Evolutionary conservation across 1,140 invertebrate genomes (phyloP), one percentile per base, ranked within the genome.

Genomic region (Bilobella aurantiaca): DNA sequence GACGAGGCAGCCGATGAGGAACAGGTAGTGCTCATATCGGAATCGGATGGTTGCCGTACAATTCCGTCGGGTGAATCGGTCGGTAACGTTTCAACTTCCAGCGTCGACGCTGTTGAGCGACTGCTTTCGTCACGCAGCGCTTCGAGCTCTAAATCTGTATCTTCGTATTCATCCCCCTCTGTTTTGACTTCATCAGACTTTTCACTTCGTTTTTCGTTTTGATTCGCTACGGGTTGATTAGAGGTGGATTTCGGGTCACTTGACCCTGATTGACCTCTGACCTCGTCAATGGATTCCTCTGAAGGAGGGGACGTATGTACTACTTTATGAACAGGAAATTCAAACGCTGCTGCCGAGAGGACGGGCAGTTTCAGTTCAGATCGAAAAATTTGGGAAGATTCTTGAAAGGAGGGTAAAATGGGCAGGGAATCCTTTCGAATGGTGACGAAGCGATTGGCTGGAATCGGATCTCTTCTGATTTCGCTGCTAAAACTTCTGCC

Each of bases 281-380:
- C 34, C 18, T 42, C n/a, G n/a, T 42, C 34, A 18, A 12, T 18
- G 25, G 49, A 5, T 56, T 56, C 49, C 12, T 8, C 49, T 56
- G 8, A 25, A 56, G 49, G 25, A 14, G 49, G 49, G 14, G 14
- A 14, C 21, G 49, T 14, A 56, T 56, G 49, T 5, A 56, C 21
- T n/a, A 25, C 49, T 29, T 31, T 27, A 58, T 58, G 57, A 25
- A 58, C 57, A 14, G 57, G 57, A 58, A 58, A 58, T 21, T 58
- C 57, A 14, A 29, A 21, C 14, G 14, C 49, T 56, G 49, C 49
- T n/a, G 25, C 14, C 30, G 57, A 3, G 8, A 29, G 8, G 25
- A 23, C 8, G 5, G 49, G 49, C 3, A 53, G 21, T 23, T 53
- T 53, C 5, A 53, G 49, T 23, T 53, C 49, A 16, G 49, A 16